These are phyloP conservation scores for Palythoa grandiflora DNA, from an alignment of 92 coral and sea anemone species.

Conservation along the genomic window DNA sequence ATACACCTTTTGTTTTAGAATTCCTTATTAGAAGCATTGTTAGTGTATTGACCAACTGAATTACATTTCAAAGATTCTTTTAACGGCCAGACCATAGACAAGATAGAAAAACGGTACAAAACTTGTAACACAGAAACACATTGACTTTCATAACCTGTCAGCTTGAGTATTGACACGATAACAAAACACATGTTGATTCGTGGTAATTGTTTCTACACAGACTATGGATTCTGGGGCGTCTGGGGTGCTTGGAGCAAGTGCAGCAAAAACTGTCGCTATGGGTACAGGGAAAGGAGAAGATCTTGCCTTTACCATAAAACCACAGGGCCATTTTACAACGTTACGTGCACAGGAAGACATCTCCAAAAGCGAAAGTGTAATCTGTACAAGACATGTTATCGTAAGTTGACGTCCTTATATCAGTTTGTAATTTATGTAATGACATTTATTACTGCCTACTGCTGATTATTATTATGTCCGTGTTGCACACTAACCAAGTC, in stretches of 20 bases:
- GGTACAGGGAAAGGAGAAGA: slow-evolving; percentile 13
- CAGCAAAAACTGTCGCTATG: slow-evolving; percentile 27
- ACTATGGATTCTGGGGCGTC: slow-evolving; percentile 9
- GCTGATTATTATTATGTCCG: neutral
- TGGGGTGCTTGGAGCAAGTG: slow-evolving; percentile 39
- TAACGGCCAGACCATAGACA: too few relatives aligned
- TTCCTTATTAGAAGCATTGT: too few relatives aligned
- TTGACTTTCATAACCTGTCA: too few relatives aligned
- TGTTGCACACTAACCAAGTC: too few relatives aligned
- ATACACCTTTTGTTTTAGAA: too few relatives aligned
- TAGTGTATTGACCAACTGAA: too few relatives aligned
- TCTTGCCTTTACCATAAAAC: neutral
- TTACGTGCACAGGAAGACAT: neutral
- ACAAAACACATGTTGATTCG: neutral
- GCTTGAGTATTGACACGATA: too few relatives aligned
- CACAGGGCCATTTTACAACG: neutral
- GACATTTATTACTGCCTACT: neutral
- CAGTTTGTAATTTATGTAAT: neutral
- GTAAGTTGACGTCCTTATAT: neutral
- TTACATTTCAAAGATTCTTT: too few relatives aligned
- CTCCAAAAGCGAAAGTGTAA: neutral
- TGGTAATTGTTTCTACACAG: neutral
- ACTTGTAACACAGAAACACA: too few relatives aligned
- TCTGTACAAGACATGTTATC: slow-evolving; percentile 1
- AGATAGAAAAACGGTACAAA: too few relatives aligned